Conservation (phyloP, 2,888 invertebrate genomes). For the Lissocephala sabroskyi region DNA sequence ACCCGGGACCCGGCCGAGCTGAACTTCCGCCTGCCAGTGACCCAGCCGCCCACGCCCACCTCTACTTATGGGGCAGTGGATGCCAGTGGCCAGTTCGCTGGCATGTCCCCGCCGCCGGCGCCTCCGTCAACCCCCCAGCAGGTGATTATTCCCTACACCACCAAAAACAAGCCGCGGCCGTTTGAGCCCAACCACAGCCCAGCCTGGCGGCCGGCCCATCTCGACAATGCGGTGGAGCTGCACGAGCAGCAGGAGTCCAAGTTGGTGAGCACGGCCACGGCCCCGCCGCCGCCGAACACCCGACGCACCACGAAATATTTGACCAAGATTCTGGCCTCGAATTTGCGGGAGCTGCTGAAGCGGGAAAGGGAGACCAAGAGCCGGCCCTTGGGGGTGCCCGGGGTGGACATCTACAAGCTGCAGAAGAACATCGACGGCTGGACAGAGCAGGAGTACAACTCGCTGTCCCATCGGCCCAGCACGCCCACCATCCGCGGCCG, state of each 20-base stretch:
- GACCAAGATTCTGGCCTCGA: slow-evolving; percentile 72
- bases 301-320: slow-evolving; percentile 68
- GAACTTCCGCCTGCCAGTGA: slow-evolving; percentile 44
- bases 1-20: slow-evolving; percentile 70
- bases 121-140: slow-evolving; percentile 75
- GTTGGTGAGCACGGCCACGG: slow-evolving; percentile 69
- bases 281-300: slow-evolving; percentile 45
- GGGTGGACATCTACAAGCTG: slow-evolving; percentile 80
- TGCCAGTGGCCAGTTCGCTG: slow-evolving; percentile 68
- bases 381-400: slow-evolving; percentile 24
- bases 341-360: slow-evolving; percentile 74
- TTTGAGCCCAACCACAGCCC: slow-evolving; percentile 71
- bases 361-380: slow-evolving; percentile 69
- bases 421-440: slow-evolving; percentile 89
- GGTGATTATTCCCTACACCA: slow-evolving; percentile 87
- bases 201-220: slow-evolving; percentile 43
- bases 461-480: slow-evolving; percentile 74
- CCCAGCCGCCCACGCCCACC: slow-evolving; percentile 63
- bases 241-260: slow-evolving; percentile 74
- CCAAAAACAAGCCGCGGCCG: slow-evolving; percentile 75
- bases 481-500: slow-evolving; percentile 76
- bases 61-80: slow-evolving; percentile 69
- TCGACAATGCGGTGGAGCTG: slow-evolving; percentile 70
- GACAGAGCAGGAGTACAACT: slow-evolving; percentile 84
- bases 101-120: slow-evolving; percentile 65